Conservation (phyloP, 2,888 invertebrate genomes). For the Hydroisotoma schaefferi region DNA sequence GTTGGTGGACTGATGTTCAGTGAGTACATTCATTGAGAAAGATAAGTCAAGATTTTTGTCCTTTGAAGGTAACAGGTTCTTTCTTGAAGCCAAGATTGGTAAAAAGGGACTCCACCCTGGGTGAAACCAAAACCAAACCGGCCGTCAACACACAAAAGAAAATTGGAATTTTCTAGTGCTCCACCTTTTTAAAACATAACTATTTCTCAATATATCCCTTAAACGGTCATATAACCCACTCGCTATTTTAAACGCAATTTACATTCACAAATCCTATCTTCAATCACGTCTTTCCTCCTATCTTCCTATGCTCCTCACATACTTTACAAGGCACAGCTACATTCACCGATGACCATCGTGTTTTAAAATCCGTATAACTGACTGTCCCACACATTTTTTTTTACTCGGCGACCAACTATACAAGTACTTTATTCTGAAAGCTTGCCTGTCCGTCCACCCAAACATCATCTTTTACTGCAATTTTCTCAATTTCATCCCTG, state of each 20-base stretch:
- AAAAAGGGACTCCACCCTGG: slow-evolving; percentile 41
- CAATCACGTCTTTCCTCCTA: slow-evolving; percentile 11
- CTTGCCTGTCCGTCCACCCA: no score
- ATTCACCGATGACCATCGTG: no score
- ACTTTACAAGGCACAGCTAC: no score
- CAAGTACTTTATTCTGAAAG: no score
- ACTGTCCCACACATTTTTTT: no score
- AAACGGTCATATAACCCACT: slow-evolving; percentile 40
- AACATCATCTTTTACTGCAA: no score
- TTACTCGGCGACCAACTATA: no score
- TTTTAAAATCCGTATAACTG: no score
- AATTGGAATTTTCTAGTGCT: slow-evolving; percentile 41
- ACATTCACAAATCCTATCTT: slow-evolving; percentile 15
- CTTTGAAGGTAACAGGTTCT: slow-evolving; percentile 38
- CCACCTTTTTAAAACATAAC: slow-evolving; percentile 37
- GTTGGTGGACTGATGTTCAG: slow-evolving; percentile 34
- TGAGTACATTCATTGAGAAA: slow-evolving; percentile 43
- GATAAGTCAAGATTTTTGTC: slow-evolving; percentile 44
- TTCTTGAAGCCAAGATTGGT: slow-evolving; percentile 36
- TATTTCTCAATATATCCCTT: slow-evolving; percentile 47
- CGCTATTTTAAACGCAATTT: slow-evolving; percentile 19
- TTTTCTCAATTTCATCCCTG: no score
- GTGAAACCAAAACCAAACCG: slow-evolving; percentile 42
- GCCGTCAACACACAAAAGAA: slow-evolving; percentile 42
- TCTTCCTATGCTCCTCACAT: no score